Evolutionary conservation across 2,113 vertebrate genomes (phyloP).

Genomic region (Takifugu flavidus): DNA sequence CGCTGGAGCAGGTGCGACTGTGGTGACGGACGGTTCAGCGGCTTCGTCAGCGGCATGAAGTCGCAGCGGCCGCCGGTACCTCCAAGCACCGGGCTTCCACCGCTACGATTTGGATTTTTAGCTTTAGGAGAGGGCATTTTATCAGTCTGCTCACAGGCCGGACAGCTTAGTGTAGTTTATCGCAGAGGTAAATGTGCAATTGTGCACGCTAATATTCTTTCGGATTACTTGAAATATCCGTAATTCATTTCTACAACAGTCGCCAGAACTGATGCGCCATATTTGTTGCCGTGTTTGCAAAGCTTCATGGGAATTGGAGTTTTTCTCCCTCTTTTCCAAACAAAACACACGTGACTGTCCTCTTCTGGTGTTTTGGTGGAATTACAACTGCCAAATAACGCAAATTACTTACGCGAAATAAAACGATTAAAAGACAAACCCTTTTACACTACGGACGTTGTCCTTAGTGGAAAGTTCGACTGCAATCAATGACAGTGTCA

Average conservation of each 20-base stretch:
- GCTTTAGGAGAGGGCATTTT: conserved; percentile 80
- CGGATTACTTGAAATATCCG: conserved; percentile 46
- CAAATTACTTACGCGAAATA: too few relatives aligned
- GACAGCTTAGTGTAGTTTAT: not conserved
- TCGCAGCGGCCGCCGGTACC: conserved; percentile 76
- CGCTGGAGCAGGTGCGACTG: conserved; percentile 64
- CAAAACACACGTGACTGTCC: not conserved
- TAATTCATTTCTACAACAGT: conserved; percentile 26
- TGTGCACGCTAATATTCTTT: conserved; percentile 21
- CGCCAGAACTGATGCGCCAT: conserved; percentile 48
- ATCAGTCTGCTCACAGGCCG: not conserved
- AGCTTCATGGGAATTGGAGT: conserved; percentile 47
- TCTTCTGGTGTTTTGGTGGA: not conserved
- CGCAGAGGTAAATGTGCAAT: conserved; percentile 17
- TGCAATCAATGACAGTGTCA: too few relatives aligned
- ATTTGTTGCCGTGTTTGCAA: conserved; percentile 52
- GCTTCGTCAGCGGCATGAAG: conserved; percentile 77
- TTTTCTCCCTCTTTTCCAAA: not conserved
- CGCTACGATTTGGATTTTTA: conserved; percentile 55
- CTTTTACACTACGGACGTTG: too few relatives aligned
- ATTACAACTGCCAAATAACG: too few relatives aligned
- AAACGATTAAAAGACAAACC: too few relatives aligned
- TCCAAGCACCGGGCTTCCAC: conserved; percentile 64
- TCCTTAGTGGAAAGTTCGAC: too few relatives aligned
- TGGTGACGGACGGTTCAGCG: conserved; percentile 69